These are phyloP conservation scores for Zenarchopterus dispar DNA, from an alignment of 2,797 vertebrate species.

Conservation along the genomic window DNA sequence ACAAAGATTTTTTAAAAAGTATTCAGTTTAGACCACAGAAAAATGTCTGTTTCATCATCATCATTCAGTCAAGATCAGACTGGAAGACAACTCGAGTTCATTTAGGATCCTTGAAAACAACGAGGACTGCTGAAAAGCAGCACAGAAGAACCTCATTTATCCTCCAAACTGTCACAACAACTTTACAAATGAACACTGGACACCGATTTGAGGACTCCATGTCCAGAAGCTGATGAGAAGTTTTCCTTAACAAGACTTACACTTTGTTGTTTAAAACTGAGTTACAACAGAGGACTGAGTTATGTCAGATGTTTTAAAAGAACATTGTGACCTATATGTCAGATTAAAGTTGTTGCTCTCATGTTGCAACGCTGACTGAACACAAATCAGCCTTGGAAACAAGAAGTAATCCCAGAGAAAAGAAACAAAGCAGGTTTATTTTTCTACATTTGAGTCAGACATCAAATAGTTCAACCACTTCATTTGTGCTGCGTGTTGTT, in stretches of 20 bases:
- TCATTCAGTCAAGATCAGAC: too few species aligned
- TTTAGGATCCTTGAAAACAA: too few species aligned
- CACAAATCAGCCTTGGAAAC: conserved; percentile 39
- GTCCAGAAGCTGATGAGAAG: not conserved
- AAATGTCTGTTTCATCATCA: too few species aligned
- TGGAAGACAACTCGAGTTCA: too few species aligned
- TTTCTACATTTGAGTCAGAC: conserved; percentile 13
- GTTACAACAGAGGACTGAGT: conserved; percentile 42
- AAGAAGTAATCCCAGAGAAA: conserved; percentile 34
- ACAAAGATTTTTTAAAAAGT: too few species aligned
- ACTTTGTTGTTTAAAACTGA: conserved; percentile 44
- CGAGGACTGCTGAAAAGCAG: too few species aligned
- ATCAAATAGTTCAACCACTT: conserved; percentile 16
- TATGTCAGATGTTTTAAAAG: conserved; percentile 19
- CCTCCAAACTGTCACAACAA: too few species aligned
- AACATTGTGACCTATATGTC: conserved; percentile 29
- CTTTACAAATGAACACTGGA: too few species aligned
- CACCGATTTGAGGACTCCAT: too few species aligned
- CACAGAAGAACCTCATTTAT: too few species aligned
- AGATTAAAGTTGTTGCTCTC: too few species aligned
- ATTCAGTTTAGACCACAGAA: too few species aligned
- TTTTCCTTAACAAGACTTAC: conserved; percentile 33
- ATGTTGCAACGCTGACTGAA: conserved; percentile 18
- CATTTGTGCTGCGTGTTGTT: not conserved
- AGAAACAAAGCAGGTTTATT: not conserved